Conservation (phyloP, 2,113 vertebrate genomes). For the Neolamprologus cancellatus region DNA sequence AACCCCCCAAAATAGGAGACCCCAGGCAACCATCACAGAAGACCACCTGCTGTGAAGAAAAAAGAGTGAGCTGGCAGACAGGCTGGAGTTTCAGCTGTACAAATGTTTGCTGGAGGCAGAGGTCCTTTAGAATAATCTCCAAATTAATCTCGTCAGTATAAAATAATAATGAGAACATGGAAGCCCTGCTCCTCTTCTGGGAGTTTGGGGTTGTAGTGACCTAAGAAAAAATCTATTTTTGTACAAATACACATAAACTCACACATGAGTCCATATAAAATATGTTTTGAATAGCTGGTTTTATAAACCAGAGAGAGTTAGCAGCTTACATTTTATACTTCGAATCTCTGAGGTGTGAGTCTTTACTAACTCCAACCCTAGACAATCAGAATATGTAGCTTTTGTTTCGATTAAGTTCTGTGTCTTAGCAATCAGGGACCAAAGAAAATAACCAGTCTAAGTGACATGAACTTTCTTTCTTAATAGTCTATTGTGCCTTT, state of each 20-base stretch:
- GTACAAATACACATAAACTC: neutral
- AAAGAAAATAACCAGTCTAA: neutral
- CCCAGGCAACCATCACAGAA: neutral
- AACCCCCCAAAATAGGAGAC: neutral
- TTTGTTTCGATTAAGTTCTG: neutral
- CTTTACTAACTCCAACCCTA: neutral
- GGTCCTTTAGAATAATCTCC: neutral
- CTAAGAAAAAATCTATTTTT: neutral
- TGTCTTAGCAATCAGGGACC: neutral
- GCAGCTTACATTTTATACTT: neutral
- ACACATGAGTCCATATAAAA: neutral
- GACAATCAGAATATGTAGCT: neutral
- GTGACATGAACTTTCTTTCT: neutral
- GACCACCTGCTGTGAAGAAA: conserved; percentile 30
- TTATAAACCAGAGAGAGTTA: neutral
- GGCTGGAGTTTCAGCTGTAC: conserved; percentile 32
- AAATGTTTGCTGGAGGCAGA: conserved; percentile 15
- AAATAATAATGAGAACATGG: neutral
- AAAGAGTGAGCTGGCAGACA: neutral
- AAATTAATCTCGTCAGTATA: neutral
- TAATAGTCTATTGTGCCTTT: neutral
- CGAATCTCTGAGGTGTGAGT: neutral
- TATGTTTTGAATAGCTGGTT: neutral
- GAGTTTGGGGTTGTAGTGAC: neutral
- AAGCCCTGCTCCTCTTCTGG: neutral